Evolutionary conservation across 2,113 vertebrate genomes (phyloP).

Genomic region (rabbit (Oryctolagus cuniculus)): DNA sequence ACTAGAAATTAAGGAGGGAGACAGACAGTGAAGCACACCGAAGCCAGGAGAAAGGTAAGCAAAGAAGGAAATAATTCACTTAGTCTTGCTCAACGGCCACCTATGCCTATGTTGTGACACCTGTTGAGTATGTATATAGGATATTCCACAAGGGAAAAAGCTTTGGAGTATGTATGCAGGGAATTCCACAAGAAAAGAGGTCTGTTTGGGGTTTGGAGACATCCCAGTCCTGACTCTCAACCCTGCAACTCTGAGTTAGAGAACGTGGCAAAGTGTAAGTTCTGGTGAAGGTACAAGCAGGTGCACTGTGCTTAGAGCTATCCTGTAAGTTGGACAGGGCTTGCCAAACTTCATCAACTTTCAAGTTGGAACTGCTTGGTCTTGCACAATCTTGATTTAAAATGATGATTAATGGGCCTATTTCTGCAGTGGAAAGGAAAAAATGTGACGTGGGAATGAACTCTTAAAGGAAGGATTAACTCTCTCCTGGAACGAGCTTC

Average conservation of each 20-base stretch:
- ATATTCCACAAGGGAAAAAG: too few relatives aligned
- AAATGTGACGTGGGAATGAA: constrained; percentile 28
- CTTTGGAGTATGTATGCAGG: not conserved
- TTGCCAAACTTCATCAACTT: constrained; percentile 36
- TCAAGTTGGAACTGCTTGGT: constrained; percentile 48
- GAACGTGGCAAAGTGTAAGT: not conserved
- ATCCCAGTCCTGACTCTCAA: not conserved
- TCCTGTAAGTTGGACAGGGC: constrained; percentile 27
- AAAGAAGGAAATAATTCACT: not conserved
- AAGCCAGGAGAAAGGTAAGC: not conserved
- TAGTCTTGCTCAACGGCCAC: not conserved
- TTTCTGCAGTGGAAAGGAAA: constrained; percentile 14
- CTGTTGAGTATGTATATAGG: too few relatives aligned
- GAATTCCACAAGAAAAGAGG: not conserved
- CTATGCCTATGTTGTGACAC: not conserved
- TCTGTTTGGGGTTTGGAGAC: not conserved
- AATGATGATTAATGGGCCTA: constrained; percentile 60
- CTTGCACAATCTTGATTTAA: constrained; percentile 60
- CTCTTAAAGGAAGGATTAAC: constrained; percentile 53
- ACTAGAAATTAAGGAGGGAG: not conserved
- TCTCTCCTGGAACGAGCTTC: constrained; percentile 1
- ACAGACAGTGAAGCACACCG: not conserved
- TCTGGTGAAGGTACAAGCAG: not conserved
- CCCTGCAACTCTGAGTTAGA: not conserved
- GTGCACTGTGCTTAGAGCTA: not conserved